phyloP scores from a whole-genome alignment of 1,140 invertebrate genomes.

The Oryzaephilus surinamensis region DNA sequence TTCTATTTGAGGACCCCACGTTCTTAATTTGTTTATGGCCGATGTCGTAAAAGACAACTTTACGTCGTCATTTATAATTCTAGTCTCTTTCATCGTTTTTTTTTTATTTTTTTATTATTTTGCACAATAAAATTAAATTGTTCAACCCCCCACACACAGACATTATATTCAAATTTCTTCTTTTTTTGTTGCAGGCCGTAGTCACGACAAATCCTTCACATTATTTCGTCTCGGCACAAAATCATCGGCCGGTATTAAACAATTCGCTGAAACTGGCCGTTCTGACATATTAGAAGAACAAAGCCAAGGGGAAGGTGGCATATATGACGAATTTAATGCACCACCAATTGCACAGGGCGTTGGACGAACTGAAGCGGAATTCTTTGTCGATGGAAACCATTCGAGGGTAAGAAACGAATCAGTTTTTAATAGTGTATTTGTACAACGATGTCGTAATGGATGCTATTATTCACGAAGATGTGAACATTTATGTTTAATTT shows the following conservation, averaged over 20 bases:
- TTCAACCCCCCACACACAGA: too few species aligned
- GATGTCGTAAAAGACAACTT: too few species aligned
- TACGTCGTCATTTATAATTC: too few species aligned
- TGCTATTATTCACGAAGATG: too few species aligned
- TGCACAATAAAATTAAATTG: too few species aligned
- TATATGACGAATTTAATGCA: constrained; percentile 73
- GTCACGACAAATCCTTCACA: constrained; percentile 68
- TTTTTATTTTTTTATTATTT: too few species aligned
- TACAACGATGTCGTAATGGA: too few species aligned
- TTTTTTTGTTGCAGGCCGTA: constrained; percentile 66
- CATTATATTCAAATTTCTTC: too few species aligned
- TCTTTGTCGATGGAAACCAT: constrained; percentile 86
- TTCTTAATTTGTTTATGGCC: too few species aligned
- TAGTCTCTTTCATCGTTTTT: too few species aligned
- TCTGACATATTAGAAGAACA: constrained; percentile 55
- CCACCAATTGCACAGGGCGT: constrained; percentile 64
- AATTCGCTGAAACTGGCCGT: constrained; percentile 73
- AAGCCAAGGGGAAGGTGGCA: constrained; percentile 43
- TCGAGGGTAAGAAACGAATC: constrained; percentile 47
- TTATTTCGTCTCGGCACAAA: constrained; percentile 68
- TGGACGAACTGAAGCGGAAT: constrained; percentile 66
- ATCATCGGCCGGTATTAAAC: constrained; percentile 61
- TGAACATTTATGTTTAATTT: too few species aligned
- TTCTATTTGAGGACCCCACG: too few species aligned
- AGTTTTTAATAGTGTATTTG: background rate